Conservation (phyloP, 1,140 invertebrate genomes). For the Glossosoma conforme region DNA sequence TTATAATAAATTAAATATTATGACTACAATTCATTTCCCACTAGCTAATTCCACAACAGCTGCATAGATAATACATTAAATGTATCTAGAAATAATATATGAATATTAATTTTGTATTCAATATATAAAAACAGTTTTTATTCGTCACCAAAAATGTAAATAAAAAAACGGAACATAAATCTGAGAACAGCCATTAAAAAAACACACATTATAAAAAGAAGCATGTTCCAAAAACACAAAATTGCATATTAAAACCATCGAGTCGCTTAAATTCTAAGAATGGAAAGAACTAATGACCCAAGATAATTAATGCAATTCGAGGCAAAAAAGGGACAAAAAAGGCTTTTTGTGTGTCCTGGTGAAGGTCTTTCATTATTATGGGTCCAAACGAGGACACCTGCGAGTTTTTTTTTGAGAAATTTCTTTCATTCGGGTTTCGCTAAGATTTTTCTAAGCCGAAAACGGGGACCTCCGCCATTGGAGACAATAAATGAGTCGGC, state of each 20-base stretch:
- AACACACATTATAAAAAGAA: not conserved
- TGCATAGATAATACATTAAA: no score
- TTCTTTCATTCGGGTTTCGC: no score
- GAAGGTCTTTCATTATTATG: no score
- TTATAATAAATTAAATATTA: no score
- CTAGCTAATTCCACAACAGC: no score
- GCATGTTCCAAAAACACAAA: constrained; percentile 5
- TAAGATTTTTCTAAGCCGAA: no score
- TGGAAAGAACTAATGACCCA: constrained; percentile 23
- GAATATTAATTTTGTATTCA: no score
- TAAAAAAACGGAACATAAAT: constrained; percentile 2
- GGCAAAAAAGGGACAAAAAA: constrained; percentile 18
- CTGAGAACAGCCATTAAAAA: not conserved
- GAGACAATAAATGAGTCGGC: constrained; percentile 21
- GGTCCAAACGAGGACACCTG: constrained; percentile 27
- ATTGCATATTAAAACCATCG: constrained; percentile 13
- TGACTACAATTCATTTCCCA: no score
- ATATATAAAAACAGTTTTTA: no score
- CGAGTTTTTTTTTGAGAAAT: constrained; percentile 27
- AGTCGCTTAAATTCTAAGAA: constrained; percentile 10
- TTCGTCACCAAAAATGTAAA: no score
- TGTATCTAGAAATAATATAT: no score
- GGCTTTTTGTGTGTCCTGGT: no score
- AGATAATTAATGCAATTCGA: constrained; percentile 28
- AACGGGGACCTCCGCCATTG: constrained; percentile 5